phyloP scores from a whole-genome alignment of 2,888 invertebrate genomes.

The Phalangium opilio region DNA sequence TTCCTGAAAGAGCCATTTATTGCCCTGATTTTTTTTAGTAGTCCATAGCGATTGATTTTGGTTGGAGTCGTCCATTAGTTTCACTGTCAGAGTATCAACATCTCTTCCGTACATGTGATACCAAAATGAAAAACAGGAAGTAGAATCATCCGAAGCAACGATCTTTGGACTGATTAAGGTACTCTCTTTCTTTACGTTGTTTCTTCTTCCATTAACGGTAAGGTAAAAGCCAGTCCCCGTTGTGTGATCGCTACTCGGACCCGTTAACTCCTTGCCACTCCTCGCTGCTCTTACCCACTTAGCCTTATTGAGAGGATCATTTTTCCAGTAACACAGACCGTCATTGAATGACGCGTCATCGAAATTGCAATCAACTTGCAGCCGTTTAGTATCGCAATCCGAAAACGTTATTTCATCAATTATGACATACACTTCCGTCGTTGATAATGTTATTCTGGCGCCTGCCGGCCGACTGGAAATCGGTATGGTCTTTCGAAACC shows the following conservation, averaged over 20 bases:
- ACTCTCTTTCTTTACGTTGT: background rate
- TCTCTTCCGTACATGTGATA: constrained; percentile 28
- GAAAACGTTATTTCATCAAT: constrained; percentile 15
- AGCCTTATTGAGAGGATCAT: background rate
- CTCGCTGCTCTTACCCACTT: constrained; percentile 12
- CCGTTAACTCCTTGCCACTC: constrained; percentile 6
- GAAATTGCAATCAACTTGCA: constrained; percentile 17
- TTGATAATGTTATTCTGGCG: background rate
- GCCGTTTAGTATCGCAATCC: constrained; percentile 16
- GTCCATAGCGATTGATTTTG: constrained; percentile 1
- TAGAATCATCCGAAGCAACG: constrained; percentile 10
- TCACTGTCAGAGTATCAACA: constrained; percentile 8
- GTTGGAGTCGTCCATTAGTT: background rate
- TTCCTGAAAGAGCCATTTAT: constrained; percentile 12
- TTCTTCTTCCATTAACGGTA: constrained; percentile 4
- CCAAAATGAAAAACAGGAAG: constrained; percentile 27
- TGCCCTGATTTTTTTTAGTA: constrained; percentile 6
- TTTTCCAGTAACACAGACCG: constrained; percentile 13
- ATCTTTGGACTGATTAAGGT: constrained; percentile 9
- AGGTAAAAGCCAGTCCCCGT: constrained; percentile 14
- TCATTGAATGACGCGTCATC: constrained; percentile 11
- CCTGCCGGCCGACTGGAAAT: background rate
- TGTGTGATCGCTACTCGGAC: constrained; percentile 19
- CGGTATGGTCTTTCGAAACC: background rate
- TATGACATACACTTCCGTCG: background rate